Conservation (phyloP, 1,140 invertebrate species). For the Oryctes rhinoceros region DNA sequence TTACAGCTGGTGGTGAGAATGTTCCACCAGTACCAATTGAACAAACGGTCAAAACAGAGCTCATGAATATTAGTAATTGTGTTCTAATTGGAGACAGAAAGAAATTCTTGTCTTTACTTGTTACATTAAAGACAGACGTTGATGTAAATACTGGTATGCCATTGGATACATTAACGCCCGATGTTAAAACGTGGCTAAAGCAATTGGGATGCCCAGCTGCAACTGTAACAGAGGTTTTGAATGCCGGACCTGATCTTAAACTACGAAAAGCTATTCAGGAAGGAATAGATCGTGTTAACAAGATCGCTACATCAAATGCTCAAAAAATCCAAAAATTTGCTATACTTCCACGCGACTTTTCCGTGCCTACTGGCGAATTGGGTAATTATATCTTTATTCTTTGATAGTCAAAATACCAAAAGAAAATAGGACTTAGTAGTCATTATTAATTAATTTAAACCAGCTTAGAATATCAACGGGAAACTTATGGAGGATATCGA, state of each 20-base stretch:
- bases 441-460: neutral
- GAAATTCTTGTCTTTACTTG: slow-evolving; percentile 85
- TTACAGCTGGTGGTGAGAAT: slow-evolving; percentile 96
- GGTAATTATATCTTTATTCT: slow-evolving; percentile 63
- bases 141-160: slow-evolving; percentile 67
- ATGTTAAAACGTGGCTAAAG: slow-evolving; percentile 75
- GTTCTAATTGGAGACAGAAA: slow-evolving; percentile 86
- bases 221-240: slow-evolving; percentile 77
- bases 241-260: slow-evolving; percentile 65
- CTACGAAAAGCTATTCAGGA: slow-evolving; percentile 74
- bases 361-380: slow-evolving; percentile 86
- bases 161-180: slow-evolving; percentile 72
- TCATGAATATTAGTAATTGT: slow-evolving; percentile 82
- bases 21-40: slow-evolving; percentile 88
- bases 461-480: neutral
- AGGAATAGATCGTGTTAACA: slow-evolving; percentile 82
- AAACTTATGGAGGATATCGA: no score
- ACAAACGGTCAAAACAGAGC: slow-evolving; percentile 77
- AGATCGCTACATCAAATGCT: slow-evolving; percentile 84
- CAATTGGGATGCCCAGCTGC: slow-evolving; percentile 75
- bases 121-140: slow-evolving; percentile 81
- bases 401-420: no score
- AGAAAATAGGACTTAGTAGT: neutral
- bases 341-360: slow-evolving; percentile 89
- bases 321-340: slow-evolving; percentile 90